Conservation (phyloP, 2,797 vertebrate genomes). For the Phataginus tetradactyla region DNA sequence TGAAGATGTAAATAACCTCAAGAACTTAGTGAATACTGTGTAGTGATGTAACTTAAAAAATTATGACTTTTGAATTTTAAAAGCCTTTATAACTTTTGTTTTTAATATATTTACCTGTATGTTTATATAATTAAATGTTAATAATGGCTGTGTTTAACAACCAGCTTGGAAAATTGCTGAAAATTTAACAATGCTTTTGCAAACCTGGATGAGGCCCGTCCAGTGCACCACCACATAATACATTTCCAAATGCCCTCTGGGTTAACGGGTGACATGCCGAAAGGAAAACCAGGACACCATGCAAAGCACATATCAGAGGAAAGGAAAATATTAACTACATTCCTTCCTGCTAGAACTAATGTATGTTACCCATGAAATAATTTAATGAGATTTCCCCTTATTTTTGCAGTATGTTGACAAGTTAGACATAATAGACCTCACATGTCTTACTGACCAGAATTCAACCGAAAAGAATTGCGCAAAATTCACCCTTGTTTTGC, state of each 20-base stretch:
- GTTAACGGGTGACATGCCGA: not conserved
- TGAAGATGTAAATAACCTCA: not conserved
- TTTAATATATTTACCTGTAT: slow-evolving; percentile 6
- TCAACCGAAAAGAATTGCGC: slow-evolving; percentile 70
- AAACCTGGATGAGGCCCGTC: not conserved
- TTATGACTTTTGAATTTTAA: slow-evolving; percentile 15
- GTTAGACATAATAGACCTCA: slow-evolving; percentile 78
- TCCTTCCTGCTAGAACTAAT: not conserved
- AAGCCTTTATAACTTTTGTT: not conserved
- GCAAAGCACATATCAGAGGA: not conserved
- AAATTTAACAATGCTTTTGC: slow-evolving; percentile 25
- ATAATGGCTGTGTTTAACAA: not conserved
- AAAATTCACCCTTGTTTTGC: slow-evolving; percentile 80
- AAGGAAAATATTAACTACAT: slow-evolving; percentile 6
- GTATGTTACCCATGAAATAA: not conserved
- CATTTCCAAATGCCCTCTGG: not conserved
- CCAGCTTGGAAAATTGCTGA: not conserved
- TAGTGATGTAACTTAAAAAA: slow-evolving; percentile 9
- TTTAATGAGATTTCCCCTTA: slow-evolving; percentile 46
- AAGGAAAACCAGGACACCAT: not conserved
- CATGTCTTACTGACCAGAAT: slow-evolving; percentile 63
- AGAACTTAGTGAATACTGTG: not conserved
- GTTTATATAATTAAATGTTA: slow-evolving; percentile 36
- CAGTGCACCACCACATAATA: not conserved
- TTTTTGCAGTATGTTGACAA: slow-evolving; percentile 81